Conservation (phyloP, 2,888 invertebrate species). For the Tiphia femorata region DNA sequence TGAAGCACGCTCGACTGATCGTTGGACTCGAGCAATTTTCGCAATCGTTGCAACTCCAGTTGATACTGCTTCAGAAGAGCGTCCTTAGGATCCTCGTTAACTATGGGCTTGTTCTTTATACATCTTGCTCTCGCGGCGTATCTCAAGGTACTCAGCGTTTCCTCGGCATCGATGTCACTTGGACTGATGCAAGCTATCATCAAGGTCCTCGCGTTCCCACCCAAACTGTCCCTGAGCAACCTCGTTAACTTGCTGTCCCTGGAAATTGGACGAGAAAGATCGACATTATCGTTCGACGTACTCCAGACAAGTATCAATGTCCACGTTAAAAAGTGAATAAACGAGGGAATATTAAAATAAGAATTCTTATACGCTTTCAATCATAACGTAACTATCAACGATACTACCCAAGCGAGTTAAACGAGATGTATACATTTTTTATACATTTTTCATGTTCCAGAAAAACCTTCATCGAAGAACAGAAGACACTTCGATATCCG, state of each 20-base stretch:
- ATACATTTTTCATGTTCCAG: too few relatives aligned
- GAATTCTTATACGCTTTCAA: background rate
- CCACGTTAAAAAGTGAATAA: background rate
- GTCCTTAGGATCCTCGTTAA: conserved; percentile 93
- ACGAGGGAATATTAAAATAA: background rate
- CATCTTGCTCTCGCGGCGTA: conserved; percentile 90
- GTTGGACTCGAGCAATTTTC: conserved; percentile 70
- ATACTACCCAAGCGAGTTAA: too few relatives aligned
- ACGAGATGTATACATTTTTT: too few relatives aligned
- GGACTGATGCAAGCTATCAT: conserved; percentile 91
- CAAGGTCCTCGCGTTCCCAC: conserved; percentile 89
- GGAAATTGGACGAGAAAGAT: conserved; percentile 57
- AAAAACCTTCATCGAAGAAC: too few relatives aligned
- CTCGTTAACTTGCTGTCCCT: conserved; percentile 89
- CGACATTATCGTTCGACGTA: too few relatives aligned
- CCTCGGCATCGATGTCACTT: conserved; percentile 85
- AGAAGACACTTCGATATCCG: too few relatives aligned
- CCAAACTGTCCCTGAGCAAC: conserved; percentile 83
- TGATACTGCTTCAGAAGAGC: conserved; percentile 87
- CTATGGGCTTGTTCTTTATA: conserved; percentile 85
- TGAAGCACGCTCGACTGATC: conserved; percentile 35
- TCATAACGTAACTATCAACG: background rate
- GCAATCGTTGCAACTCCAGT: conserved; percentile 83
- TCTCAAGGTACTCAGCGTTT: conserved; percentile 84
- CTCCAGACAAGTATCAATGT: too few relatives aligned